These are phyloP conservation scores for Odontesthes bonariensis DNA, from an alignment of 2,113 vertebrate species.

Conservation along the genomic window DNA sequence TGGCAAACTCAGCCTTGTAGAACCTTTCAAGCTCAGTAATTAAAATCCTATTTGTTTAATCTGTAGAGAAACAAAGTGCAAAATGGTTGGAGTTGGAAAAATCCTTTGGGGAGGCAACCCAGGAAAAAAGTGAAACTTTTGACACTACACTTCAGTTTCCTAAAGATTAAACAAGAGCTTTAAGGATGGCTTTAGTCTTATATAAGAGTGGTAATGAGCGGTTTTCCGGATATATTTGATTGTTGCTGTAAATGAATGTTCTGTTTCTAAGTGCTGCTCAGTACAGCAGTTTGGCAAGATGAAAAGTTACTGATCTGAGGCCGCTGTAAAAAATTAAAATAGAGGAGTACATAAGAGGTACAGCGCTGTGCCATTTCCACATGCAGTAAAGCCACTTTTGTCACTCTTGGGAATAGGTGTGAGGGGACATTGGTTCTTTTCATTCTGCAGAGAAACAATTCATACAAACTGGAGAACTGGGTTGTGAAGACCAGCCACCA, in stretches of 20 bases:
- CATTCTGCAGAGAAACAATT: conserved; percentile 27
- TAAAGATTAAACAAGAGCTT: not conserved
- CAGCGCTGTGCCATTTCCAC: conserved; percentile 33
- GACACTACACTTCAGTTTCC: not conserved
- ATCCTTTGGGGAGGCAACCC: too few relatives aligned
- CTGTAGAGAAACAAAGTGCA: not conserved
- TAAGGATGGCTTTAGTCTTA: not conserved
- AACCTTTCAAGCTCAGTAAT: not conserved
- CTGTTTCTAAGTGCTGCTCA: conserved; percentile 23
- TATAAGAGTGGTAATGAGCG: not conserved
- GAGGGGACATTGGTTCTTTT: conserved; percentile 20
- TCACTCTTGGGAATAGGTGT: not conserved
- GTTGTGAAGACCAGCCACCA: conserved; percentile 73
- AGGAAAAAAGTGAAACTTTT: too few relatives aligned
- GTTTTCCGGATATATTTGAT: not conserved
- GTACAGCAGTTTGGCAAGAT: conserved; percentile 16
- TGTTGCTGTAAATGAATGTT: not conserved
- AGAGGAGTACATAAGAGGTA: not conserved
- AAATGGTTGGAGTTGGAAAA: not conserved
- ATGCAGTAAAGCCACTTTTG: conserved; percentile 43
- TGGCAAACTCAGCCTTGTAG: not conserved
- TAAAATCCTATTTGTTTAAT: not conserved
- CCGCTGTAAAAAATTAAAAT: not conserved
- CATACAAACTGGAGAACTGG: conserved; percentile 31
- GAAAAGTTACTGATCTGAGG: conserved; percentile 25